These are phyloP conservation scores for Tricholaema leucomelas DNA, from an alignment of 2,113 vertebrate genomes.

Conservation along the genomic window DNA sequence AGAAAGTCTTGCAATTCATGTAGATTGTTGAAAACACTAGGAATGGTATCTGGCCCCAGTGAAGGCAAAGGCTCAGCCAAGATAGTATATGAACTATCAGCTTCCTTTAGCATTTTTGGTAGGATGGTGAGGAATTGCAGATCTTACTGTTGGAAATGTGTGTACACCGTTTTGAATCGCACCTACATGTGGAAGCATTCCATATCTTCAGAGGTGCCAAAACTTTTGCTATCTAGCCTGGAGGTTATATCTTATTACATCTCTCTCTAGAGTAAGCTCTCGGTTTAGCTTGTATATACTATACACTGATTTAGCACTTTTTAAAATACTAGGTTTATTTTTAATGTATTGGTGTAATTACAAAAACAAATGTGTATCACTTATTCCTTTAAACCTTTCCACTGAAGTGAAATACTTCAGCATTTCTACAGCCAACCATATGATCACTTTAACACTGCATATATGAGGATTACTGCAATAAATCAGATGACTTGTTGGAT, in stretches of 20 bases:
- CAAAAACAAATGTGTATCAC: constrained; percentile 29
- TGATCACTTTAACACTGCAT: constrained; percentile 18
- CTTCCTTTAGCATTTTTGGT: constrained; percentile 30
- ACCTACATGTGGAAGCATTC: constrained; percentile 54
- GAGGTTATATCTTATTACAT: neutral
- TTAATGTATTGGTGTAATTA: constrained; percentile 57
- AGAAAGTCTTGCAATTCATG: neutral
- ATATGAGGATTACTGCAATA: neutral
- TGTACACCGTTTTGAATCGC: constrained; percentile 57
- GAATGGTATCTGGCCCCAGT: neutral
- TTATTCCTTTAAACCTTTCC: constrained; percentile 46
- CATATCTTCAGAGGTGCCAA: constrained; percentile 51
- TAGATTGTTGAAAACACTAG: neutral
- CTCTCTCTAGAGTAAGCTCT: constrained; percentile 43
- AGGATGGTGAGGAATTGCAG: constrained; percentile 58
- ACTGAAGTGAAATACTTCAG: constrained; percentile 27
- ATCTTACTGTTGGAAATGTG: constrained; percentile 54
- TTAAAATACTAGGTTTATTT: neutral
- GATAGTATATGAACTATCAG: neutral
- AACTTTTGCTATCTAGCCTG: neutral
- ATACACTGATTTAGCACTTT: constrained; percentile 47
- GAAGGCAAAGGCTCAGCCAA: neutral
- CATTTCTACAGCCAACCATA: constrained; percentile 23
- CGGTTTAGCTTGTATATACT: constrained; percentile 28
- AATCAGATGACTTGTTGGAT: constrained; percentile 14